These are phyloP conservation scores for Nautilus pompilius DNA, from an alignment of 1,140 invertebrate species.

Conservation along the genomic window DNA sequence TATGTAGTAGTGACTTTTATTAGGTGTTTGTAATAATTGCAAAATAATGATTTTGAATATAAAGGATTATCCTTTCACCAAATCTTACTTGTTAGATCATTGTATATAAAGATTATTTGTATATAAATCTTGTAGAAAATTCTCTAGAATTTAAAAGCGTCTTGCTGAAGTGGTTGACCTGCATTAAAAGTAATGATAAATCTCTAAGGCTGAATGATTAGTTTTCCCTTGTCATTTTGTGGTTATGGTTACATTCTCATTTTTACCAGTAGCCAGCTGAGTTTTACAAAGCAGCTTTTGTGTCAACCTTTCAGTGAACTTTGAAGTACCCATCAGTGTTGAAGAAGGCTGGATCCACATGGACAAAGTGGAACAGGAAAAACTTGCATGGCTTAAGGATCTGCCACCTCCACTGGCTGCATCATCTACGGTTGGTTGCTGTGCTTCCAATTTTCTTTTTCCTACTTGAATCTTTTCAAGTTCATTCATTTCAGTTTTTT, in stretches of 20 bases:
- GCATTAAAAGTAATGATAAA: not conserved
- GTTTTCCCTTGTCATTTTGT: not conserved
- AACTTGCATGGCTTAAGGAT: slow-evolving; percentile 76
- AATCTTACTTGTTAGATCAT: no score
- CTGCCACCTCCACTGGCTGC: slow-evolving; percentile 35
- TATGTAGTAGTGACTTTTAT: no score
- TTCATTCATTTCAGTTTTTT: no score
- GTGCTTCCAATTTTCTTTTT: not conserved
- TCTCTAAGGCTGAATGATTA: not conserved
- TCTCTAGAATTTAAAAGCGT: no score
- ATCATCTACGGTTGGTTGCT: slow-evolving; percentile 23
- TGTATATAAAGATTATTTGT: no score
- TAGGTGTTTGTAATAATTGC: no score
- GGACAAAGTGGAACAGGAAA: slow-evolving; percentile 75
- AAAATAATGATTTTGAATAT: no score
- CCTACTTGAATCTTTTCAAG: no score
- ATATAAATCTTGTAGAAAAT: no score
- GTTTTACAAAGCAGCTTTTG: slow-evolving; percentile 2
- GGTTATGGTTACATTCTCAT: not conserved
- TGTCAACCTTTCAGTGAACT: slow-evolving; percentile 27
- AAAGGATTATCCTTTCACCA: no score
- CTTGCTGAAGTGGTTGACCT: no score
- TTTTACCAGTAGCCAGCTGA: not conserved
- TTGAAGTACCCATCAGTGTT: slow-evolving; percentile 27
- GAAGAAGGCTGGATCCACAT: slow-evolving; percentile 76